Percentiles rank a stretch among this genome's conserved stretches.
phyloP scores from a whole-genome alignment of 2,797 vertebrate genomes.

The Sebastes diploproa region DNA sequence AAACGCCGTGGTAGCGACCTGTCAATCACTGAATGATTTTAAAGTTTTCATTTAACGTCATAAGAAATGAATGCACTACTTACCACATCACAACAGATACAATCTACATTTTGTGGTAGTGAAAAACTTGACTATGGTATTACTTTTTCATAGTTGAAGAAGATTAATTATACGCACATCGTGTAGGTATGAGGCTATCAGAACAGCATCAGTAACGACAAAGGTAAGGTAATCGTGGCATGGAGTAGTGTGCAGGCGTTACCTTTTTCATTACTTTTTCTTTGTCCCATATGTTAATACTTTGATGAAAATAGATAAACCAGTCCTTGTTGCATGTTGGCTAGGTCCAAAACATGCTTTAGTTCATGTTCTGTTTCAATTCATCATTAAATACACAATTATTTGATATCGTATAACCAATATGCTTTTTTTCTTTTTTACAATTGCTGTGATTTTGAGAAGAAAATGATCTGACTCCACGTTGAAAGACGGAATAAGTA shows the following conservation, averaged over 20 bases:
- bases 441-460: neutral
- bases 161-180: no score
- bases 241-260: no score
- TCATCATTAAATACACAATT: neutral
- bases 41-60: neutral
- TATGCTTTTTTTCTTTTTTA: neutral
- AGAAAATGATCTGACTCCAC: neutral
- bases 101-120: neutral
- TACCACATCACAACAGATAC: neutral
- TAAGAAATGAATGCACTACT: neutral
- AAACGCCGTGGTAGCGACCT: no score
- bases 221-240: no score
- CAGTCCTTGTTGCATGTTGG: slow-evolving; percentile 8
- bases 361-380: neutral
- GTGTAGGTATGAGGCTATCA: no score
- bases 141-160: neutral
- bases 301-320: slow-evolving; percentile 4
- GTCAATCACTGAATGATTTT: neutral
- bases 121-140: neutral
- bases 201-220: no score
- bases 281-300: slow-evolving; percentile 35
- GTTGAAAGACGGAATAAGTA: neutral
- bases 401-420: neutral
- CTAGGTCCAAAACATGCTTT: neutral
- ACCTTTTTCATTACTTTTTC: neutral